Evolutionary conservation across 2,113 vertebrate species (phyloP), one percentile per base, ranked within the genome.

Genomic region (Condylura cristata): DNA sequence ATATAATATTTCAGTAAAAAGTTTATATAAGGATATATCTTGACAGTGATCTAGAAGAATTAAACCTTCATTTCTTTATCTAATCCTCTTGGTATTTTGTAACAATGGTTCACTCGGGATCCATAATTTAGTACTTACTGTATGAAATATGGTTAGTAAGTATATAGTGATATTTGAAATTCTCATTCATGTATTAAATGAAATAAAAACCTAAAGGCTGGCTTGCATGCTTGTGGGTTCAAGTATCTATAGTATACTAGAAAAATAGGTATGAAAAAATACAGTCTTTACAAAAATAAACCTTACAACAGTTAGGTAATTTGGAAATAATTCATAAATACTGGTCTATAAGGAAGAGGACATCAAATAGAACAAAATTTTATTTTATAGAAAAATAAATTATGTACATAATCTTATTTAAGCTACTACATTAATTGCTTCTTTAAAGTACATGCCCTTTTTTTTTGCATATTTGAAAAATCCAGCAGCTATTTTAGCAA

Each of bases 1-100:
- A 30, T 89, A 20, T 56, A 89, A 66, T 90, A 71, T 60, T 93
- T 92, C 14, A 61, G 17, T 89, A 72, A 78, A 96, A 95, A 91
- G 39, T 51, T 85, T 96, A 63, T 56, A 5, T 75, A 93, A 90
- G 48, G 66, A 37, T 93, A 18, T 92, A 70, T 74, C 26, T 91
- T 93, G 39, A 63, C 48, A 84, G 5, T 58, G 18, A 72, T 90
- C 51, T 65, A 90, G 61, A 66, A 87, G 41, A 84, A 61, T 92
- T 95, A 87, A 95, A 44, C 34, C 24, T 92, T 85, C 1, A 11
- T 65, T 93, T 93, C 34, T 75, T 93, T 66, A 80, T 61, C 37
- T 84, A 83, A 65, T 66, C 32, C 22, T 81, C 17, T 96, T 87
- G 78, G 13, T 87, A 32, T 80, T 90, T 72, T 91, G 83, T 75